Percentiles rank a stretch among this genome's conserved stretches.
phyloP scores from a whole-genome alignment of 2,797 vertebrate species.

The Neosalanx taihuensis region DNA sequence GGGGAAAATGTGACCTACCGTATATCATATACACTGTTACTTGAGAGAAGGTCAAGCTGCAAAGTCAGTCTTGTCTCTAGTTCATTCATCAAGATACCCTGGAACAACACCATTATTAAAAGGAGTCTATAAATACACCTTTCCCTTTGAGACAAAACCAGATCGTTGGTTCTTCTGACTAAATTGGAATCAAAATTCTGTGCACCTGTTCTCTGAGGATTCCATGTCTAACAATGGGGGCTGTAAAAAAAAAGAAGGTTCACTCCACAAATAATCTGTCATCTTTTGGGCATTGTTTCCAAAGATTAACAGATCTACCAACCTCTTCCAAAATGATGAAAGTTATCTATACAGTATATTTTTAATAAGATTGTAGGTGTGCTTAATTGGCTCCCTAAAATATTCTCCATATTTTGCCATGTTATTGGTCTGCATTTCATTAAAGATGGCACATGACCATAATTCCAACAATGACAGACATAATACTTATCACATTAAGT shows the following conservation, averaged over 20 bases:
- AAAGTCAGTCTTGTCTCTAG: constrained; percentile 60
- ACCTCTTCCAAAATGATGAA: background rate
- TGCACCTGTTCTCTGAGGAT: constrained; percentile 54
- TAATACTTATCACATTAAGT: constrained; percentile 2
- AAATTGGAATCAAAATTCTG: constrained; percentile 50
- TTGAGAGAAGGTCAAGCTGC: constrained; percentile 61
- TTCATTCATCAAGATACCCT: constrained; percentile 60
- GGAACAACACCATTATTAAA: constrained; percentile 67
- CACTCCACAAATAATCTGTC: background rate
- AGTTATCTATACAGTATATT: no score
- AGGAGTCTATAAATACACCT: constrained; percentile 63
- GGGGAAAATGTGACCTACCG: constrained; percentile 64
- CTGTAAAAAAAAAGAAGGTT: background rate
- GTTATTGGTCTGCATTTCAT: background rate
- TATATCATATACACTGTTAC: constrained; percentile 54
- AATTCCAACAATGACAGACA: background rate
- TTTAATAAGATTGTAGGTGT: no score
- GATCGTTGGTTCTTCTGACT: constrained; percentile 16
- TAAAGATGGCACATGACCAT: background rate
- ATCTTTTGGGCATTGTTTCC: background rate
- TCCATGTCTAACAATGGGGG: constrained; percentile 32
- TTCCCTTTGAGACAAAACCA: constrained; percentile 56
- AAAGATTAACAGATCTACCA: background rate
- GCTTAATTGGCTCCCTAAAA: background rate
- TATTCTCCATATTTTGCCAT: background rate